Evolutionary conservation across 2,113 vertebrate species (phyloP), one percentile per base, ranked within the genome.

Genomic region (Etia nguti): DNA sequence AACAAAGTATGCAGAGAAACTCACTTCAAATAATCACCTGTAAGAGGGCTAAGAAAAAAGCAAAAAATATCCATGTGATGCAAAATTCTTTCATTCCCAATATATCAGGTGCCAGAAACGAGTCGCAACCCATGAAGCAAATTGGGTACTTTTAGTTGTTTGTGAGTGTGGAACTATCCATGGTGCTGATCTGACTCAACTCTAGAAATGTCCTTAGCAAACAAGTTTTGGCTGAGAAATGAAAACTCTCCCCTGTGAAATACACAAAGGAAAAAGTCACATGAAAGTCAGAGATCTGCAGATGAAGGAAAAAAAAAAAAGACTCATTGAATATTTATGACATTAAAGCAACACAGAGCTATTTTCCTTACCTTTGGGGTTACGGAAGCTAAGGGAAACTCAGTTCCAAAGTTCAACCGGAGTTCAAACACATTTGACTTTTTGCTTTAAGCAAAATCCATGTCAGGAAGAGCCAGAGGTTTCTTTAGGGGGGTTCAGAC

Each of bases 371-470:
- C 54, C 62, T 86, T 82, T 90, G 81, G 81, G 55, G 86, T 85
- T 79, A 81, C 26, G 3, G 15, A 46, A 57, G 77, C 29, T 2
- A 79, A 82, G 70, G 77, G 54, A 93, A 85, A 84, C 79, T 24
- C 79, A 9, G 62, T 87, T 83, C 43, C 22, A 75, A 79, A 93
- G 94, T 93, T 93, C 87, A 94, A 52, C 57, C 3, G 5, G 55
- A 89, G 92, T 94, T 94, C 86, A 88, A 89, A 92, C 70, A 81
- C 85, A 77, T 91, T 82, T 75, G 82, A 85, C 86, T 90, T 85
- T 22, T 85, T 2, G 52, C 87, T 82, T 62, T n/a, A 6, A 90
- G 86, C 26, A 6, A 87, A 90, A 83, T 80, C 36, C 48, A 73
- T 65, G 43, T 89, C 85, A 80, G 48, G 82, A 82, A 83, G 73